Base-by-base conservation (phyloP, 2,888 invertebrate genomes). In the Parthenolecanium corni region DNA sequence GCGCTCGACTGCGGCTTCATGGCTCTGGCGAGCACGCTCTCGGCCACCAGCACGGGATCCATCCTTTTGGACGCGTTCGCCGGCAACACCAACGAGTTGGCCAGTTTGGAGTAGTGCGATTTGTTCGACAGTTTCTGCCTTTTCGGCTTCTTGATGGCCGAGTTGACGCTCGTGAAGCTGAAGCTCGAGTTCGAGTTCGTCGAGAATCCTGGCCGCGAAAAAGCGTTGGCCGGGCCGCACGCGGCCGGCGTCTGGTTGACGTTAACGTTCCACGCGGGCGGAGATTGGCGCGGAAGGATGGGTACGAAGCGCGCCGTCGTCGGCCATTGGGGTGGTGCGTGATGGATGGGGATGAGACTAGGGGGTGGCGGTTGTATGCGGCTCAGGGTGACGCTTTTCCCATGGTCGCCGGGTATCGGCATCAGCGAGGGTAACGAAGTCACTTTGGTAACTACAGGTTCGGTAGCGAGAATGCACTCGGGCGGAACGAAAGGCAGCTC, bases 321-420 rank as follows among this genome's bases (percentile, higher is more conserved):
- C 16, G 14, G 4, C 44, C 3, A 4, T 5, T 4, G 5, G 5
- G 18, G 18, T 9, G 49, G 2, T 11, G 21, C 12, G 14, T 11
- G 21, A 21, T 18, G 5, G 5, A 58, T 36, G 1, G 58, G 58
- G 20, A 58, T 58, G 1, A 58, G 51, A 58, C 58, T 58, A 49
- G 58, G 58, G 16, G 49, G 58, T 38, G 58, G 58, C 3, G 58
- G 58, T 36, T 58, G 47, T 23, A 46, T 5, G 20, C 47, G 24
- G 11, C 18, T 9, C 2, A 44, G 11, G 11, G n/a, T 12, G 6
- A 38, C 3, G 18, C 18, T 25, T 16, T 47, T 57, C 20, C 20
- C 24, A 16, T 24, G 18, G 20, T 31, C 44, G 20, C 24, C 18
- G n/a, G 38, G 24, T 14, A 21, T 21, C 20, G 23, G 21, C 18